Conservation (phyloP, 2,888 invertebrate species). For the Hetaerina titia region DNA sequence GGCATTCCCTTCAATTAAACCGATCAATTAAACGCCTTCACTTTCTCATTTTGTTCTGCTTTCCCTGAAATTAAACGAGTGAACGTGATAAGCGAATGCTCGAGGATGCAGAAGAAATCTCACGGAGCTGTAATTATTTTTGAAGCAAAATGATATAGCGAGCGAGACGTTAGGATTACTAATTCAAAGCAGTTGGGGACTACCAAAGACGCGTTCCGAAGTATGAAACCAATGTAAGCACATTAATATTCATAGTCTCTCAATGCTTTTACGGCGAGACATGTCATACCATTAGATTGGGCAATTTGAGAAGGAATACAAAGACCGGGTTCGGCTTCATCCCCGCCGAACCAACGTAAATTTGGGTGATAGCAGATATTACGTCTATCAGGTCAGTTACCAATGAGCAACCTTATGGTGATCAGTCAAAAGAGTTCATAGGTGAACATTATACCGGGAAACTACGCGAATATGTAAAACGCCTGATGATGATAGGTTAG, state of each 20-base stretch:
- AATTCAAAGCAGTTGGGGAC: neutral
- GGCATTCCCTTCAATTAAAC: neutral
- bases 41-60: slow-evolving; percentile 25
- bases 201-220: neutral
- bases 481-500: no score
- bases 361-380: no score
- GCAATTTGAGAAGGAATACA: neutral
- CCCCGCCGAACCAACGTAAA: no score
- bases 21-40: slow-evolving; percentile 32
- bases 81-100: neutral
- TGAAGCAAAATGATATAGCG: neutral
- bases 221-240: neutral
- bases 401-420: neutral
- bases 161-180: neutral
- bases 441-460: neutral
- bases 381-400: no score
- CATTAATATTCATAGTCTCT: neutral
- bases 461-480: no score
- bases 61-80: neutral
- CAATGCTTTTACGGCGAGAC: neutral
- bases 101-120: neutral
- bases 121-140: neutral
- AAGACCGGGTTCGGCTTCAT: neutral
- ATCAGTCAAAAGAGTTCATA: neutral
- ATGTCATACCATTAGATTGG: neutral